Evolutionary conservation across 2,888 invertebrate species (phyloP), one percentile per base, ranked within the genome.

Genomic region (Branchellion lobata): DNA sequence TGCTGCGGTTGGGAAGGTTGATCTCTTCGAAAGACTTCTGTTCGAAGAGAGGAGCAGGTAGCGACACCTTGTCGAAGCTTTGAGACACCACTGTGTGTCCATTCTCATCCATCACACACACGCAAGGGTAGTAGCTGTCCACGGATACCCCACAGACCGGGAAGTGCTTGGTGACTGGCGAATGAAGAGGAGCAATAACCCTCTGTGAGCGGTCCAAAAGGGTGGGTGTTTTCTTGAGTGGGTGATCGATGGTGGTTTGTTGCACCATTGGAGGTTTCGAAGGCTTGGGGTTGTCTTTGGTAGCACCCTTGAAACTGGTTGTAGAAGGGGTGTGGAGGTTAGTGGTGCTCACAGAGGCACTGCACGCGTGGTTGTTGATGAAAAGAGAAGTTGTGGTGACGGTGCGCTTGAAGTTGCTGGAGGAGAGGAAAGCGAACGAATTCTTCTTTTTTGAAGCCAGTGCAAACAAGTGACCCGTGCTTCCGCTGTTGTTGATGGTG

Each of bases 371-470:
- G 40, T 75, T 40, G 0, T 51, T 24, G 31, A 27, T 51, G 33
- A 77, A 34, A 40, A 61, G 61, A 3, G 61, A 61, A 21, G 61
- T 77, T 18, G 65, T 61, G 8, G 77, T 77, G n/a, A 61, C 36
- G 27, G 77, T 77, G 27, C 77, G 47, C 29, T 29, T 29, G 65
- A 77, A 77, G 61, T 77, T 77, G 40, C 33, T 57, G 18, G 77
- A 77, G 34, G 57, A 65, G 8, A 77, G 65, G 65, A 77, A 77
- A 18, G 77, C 77, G 29, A 77, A 65, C 24, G 65, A 65, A 34
- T 77, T 51, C 53, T 77, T 77, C 65, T 77, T 77, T 36, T 57
- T 31, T 14, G 77, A 77, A 21, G 77, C 77, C 77, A 77, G 24
- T 31, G 77, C 61, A 65, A 77, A 77, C 65, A 77, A 33, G 40